Evolutionary conservation across 2,888 invertebrate species (phyloP).

Genomic region (Biston stratarius): DNA sequence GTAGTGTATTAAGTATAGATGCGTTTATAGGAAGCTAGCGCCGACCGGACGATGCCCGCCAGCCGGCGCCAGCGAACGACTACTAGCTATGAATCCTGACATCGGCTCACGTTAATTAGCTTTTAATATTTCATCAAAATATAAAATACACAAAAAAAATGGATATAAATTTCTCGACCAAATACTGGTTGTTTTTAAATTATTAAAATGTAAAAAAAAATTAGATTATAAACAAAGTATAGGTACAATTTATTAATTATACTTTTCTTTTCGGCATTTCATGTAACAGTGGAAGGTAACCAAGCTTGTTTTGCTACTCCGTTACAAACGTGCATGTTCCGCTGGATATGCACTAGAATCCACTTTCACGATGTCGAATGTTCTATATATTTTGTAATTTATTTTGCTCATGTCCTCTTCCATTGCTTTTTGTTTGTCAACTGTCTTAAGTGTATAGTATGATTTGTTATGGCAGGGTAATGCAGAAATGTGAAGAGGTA

Average conservation of each 20-base stretch:
- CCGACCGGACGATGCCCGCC: constrained; percentile 74
- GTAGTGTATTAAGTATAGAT: constrained; percentile 82
- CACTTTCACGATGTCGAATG: constrained; percentile 70
- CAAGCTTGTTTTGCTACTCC: constrained; percentile 66
- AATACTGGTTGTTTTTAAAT: constrained; percentile 87
- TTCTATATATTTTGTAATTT: constrained; percentile 78
- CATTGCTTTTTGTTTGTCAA: constrained; percentile 83
- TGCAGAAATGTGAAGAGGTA: constrained; percentile 84
- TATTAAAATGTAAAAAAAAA: constrained; percentile 87
- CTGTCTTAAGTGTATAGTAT: constrained; percentile 82
- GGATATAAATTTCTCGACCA: constrained; percentile 86
- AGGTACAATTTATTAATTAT: constrained; percentile 87
- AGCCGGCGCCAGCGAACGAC: constrained; percentile 84
- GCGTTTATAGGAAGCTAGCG: constrained; percentile 81
- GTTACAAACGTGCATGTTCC: constrained; percentile 60
- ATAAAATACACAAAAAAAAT: constrained; percentile 87
- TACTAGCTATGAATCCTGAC: constrained; percentile 87
- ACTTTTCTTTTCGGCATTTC: constrained; percentile 85
- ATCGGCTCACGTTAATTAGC: constrained; percentile 87
- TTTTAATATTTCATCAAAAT: constrained; percentile 87
- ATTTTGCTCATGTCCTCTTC: constrained; percentile 83
- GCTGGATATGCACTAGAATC: constrained; percentile 57
- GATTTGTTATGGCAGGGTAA: constrained; percentile 85
- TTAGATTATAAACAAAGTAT: constrained; percentile 86
- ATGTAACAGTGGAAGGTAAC: constrained; percentile 78